Evolutionary conservation across 2,888 invertebrate species (phyloP), one percentile per base, ranked within the genome.

Genomic region (Rosalia funebris): DNA sequence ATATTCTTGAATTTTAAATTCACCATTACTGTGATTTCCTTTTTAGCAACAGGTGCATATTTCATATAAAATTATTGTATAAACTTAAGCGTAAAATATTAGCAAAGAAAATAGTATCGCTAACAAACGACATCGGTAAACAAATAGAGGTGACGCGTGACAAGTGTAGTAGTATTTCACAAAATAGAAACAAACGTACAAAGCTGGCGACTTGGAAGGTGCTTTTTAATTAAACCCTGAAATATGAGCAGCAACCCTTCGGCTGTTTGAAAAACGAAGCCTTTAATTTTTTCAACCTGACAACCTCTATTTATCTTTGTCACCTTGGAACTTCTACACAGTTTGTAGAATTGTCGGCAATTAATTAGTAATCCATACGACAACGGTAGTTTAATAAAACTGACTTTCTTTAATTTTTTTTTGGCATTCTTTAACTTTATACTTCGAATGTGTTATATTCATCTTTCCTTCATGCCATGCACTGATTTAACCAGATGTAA

Each of bases 241-340:
- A 20, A 41, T 17, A n/a, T 10, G 37, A 17, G 39, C 52, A 16
- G 25, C 14, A 41, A 52, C 25, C 39, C 41, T 52, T 39, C 20
- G 25, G 16, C 52, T 15, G 41, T 41, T 31, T 41, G 12, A 41
- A 37, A 52, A 41, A 52, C 39, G 52, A 41, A 47, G 34, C 52
- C 10, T 41, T 41, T 52, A 52, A 25, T 52, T 52, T 52, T 52
- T 52, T 52, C 25, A 12, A 52, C 52, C 41, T 52, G 52, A 52
- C 41, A 41, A 25, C 25, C 19, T 31, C 41, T 19, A 52, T 52
- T 52, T 52, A 25, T 52, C 52, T 20, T 52, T 52, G 52, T 25
- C 52, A 52, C 52, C 52, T 52, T 52, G 39, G 25, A 41, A 52
- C 20, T 52, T 39, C 36, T 52, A 41, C n/a, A n/a, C 52, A 41